Evolutionary conservation across 2,797 vertebrate species (phyloP).

Genomic region (Coccyzus lansbergi): DNA sequence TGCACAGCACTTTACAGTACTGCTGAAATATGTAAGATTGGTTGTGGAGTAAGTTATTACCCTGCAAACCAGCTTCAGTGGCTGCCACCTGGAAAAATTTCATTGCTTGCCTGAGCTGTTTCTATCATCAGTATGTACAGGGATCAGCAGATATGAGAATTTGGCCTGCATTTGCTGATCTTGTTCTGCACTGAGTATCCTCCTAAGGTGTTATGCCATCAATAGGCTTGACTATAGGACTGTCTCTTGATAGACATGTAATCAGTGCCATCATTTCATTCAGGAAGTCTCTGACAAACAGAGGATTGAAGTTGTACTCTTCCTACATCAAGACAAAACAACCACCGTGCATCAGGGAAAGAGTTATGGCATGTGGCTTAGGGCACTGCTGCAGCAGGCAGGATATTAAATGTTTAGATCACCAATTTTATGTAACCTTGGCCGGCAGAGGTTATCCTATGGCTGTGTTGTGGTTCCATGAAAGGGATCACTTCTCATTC

Average conservation of each 20-base stretch:
- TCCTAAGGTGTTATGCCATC: too few relatives aligned
- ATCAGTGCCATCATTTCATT: not conserved
- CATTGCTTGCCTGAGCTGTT: not conserved
- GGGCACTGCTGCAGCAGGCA: accelerated
- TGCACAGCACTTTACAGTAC: accelerated
- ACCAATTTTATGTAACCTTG: accelerated
- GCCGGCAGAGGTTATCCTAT: not conserved
- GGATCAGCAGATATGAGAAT: too few relatives aligned
- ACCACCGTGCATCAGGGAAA: not conserved
- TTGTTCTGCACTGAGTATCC: too few relatives aligned
- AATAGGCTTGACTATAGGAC: too few relatives aligned
- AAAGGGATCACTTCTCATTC: not conserved
- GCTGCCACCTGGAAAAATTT: constrained; percentile 10
- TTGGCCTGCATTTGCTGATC: too few relatives aligned
- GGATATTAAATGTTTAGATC: not conserved
- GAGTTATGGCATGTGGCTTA: not conserved
- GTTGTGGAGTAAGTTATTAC: not conserved
- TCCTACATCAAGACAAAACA: not conserved
- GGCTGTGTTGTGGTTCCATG: accelerated
- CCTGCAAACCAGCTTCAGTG: not conserved
- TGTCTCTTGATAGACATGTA: not conserved
- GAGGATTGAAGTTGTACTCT: not conserved
- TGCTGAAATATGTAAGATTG: not conserved
- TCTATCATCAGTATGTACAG: not conserved
- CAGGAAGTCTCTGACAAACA: not conserved